phyloP scores from a whole-genome alignment of 2,888 invertebrate genomes.

The Ichneumoninae sp. region DNA sequence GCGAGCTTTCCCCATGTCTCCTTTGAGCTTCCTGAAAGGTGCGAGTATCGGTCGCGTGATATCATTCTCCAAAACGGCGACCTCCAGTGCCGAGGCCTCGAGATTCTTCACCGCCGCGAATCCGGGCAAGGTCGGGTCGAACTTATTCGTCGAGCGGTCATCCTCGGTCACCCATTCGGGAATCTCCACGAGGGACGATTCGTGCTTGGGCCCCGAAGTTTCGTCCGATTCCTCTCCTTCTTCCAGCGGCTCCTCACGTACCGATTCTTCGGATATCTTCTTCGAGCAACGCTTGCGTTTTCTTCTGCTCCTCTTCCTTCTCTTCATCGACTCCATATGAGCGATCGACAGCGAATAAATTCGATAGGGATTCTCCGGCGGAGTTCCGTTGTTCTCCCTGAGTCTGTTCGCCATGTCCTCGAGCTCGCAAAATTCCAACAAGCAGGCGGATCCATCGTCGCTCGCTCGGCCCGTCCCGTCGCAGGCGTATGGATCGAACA shows the following conservation, averaged over 20 bases:
- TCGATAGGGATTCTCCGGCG: constrained; percentile 71
- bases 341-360: constrained; percentile 76
- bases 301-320: constrained; percentile 46
- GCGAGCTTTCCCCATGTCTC: not conserved
- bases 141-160: constrained; percentile 47
- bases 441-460: constrained; percentile 72
- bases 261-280: constrained; percentile 43
- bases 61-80: constrained; percentile 76
- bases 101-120: constrained; percentile 75
- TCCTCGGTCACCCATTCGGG: constrained; percentile 73
- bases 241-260: constrained; percentile 40
- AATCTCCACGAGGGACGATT: constrained; percentile 71
- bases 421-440: constrained; percentile 74
- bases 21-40: constrained; percentile 72
- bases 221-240: constrained; percentile 49
- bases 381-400: constrained; percentile 71
- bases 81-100: constrained; percentile 78
- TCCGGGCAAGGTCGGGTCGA: constrained; percentile 70
- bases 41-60: constrained; percentile 74
- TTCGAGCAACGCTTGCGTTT: constrained; percentile 47
- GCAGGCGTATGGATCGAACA: constrained; percentile 81
- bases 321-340: constrained; percentile 74
- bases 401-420: constrained; percentile 73
- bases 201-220: constrained; percentile 31
- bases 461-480: constrained; percentile 73